Percentiles rank a stretch among this genome's conserved stretches.
Evolutionary conservation across 2,888 invertebrate genomes (phyloP).

Genomic region (Falcaria lacertinaria): DNA sequence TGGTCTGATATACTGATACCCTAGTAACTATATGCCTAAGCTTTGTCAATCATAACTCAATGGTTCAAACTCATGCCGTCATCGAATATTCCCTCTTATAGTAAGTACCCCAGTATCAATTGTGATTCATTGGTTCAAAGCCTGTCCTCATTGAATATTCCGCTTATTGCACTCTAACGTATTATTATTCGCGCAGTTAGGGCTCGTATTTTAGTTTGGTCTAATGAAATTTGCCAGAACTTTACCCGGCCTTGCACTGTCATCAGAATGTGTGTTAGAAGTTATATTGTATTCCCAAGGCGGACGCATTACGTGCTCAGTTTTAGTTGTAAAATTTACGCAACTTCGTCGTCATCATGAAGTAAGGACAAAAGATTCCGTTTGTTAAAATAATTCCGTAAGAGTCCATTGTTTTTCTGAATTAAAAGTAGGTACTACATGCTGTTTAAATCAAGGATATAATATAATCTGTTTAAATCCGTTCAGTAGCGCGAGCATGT

Average conservation of each 20-base stretch:
- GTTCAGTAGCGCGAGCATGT: too few relatives aligned
- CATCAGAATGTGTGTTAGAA: constrained; percentile 1
- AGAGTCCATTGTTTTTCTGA: too few relatives aligned
- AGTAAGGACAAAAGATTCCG: too few relatives aligned
- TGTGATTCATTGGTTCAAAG: constrained; percentile 6
- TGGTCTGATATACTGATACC: too few relatives aligned
- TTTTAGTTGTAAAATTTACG: background rate
- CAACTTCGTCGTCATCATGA: background rate
- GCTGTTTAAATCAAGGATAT: too few relatives aligned
- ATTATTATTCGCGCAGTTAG: constrained; percentile 13
- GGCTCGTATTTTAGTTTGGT: constrained; percentile 23
- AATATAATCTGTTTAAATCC: too few relatives aligned
- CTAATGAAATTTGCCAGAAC: constrained; percentile 34
- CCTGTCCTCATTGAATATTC: constrained; percentile 6
- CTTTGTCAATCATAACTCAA: too few relatives aligned
- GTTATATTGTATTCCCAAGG: background rate
- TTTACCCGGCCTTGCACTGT: constrained; percentile 10
- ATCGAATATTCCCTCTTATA: too few relatives aligned
- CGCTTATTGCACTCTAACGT: constrained; percentile 4
- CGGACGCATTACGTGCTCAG: constrained; percentile 1
- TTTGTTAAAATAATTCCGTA: too few relatives aligned
- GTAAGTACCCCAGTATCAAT: background rate
- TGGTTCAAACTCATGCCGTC: too few relatives aligned
- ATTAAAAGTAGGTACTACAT: too few relatives aligned
- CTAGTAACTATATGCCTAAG: too few relatives aligned